These are phyloP conservation scores for Sorex maritimensis DNA, from an alignment of 2,797 vertebrate genomes.

Conservation along the genomic window DNA sequence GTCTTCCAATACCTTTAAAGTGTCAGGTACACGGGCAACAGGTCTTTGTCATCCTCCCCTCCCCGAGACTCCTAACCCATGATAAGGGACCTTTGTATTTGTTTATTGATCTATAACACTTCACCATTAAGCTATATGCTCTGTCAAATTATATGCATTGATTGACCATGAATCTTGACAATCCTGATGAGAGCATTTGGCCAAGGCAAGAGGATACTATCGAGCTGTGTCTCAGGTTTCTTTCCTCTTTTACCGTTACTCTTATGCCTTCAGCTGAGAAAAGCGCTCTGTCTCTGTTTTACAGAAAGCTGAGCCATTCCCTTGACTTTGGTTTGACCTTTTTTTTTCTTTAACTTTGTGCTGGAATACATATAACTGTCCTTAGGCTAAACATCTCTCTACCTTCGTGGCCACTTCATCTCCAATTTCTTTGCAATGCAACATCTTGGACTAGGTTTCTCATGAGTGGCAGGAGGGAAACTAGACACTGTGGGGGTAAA, in stretches of 20 bases:
- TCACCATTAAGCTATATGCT: background rate
- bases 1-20: conserved; percentile 50
- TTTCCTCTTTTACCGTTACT: conserved; percentile 19
- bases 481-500: background rate
- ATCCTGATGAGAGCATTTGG: conserved; percentile 71
- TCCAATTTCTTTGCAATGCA: conserved; percentile 67
- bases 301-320: conserved; percentile 79
- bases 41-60: background rate
- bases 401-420: conserved; percentile 56
- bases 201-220: conserved; percentile 54
- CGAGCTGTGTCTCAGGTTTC: conserved; percentile 74
- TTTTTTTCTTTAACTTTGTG: conserved; percentile 50
- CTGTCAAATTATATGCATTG: conserved; percentile 1
- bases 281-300: conserved; percentile 68
- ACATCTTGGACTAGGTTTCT: conserved; percentile 76
- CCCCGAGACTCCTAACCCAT: conserved; percentile 55
- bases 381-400: conserved; percentile 68
- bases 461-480: conserved; percentile 72
- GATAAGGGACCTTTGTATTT: conserved; percentile 66
- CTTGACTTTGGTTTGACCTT: conserved; percentile 63
- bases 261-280: conserved; percentile 71
- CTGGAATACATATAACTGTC: conserved; percentile 75
- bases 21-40: background rate
- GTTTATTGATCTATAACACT: conserved; percentile 50
- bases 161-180: conserved; percentile 61